Evolutionary conservation across 2,113 vertebrate genomes (phyloP).

Genomic region (Eptesicus fuscus): DNA sequence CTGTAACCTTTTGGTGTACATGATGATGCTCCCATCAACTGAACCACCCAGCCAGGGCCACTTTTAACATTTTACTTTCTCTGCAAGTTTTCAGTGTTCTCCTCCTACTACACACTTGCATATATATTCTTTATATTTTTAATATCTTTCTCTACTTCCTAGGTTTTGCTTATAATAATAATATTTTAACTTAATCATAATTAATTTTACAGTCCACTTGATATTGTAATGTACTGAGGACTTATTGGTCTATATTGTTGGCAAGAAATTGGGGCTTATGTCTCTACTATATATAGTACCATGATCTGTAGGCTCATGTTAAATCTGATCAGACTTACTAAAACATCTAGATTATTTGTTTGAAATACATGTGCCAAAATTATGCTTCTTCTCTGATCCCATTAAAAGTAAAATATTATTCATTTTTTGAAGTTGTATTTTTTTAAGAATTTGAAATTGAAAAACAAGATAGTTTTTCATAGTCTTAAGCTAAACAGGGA

Average conservation of each 20-base stretch:
- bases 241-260: background rate
- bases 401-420: slow-evolving; percentile 42
- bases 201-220: background rate
- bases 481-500: slow-evolving; percentile 56
- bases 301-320: background rate
- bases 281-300: background rate
- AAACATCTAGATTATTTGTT: background rate
- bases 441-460: slow-evolving; percentile 41
- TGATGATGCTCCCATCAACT: background rate
- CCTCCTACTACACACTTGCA: background rate
- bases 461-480: slow-evolving; percentile 24
- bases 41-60: background rate
- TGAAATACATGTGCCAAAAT: background rate
- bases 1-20: background rate
- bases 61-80: background rate
- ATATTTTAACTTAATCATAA: background rate
- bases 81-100: background rate
- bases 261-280: background rate
- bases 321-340: background rate
- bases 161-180: background rate
- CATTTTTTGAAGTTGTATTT: background rate
- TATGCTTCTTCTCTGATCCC: background rate
- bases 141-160: background rate
- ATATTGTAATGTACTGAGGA: background rate
- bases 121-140: background rate